Percentiles rank a stretch among this genome's conserved stretches.
Conservation (phyloP, 2,113 vertebrate genomes). For the Haliaeetus leucogaster region DNA sequence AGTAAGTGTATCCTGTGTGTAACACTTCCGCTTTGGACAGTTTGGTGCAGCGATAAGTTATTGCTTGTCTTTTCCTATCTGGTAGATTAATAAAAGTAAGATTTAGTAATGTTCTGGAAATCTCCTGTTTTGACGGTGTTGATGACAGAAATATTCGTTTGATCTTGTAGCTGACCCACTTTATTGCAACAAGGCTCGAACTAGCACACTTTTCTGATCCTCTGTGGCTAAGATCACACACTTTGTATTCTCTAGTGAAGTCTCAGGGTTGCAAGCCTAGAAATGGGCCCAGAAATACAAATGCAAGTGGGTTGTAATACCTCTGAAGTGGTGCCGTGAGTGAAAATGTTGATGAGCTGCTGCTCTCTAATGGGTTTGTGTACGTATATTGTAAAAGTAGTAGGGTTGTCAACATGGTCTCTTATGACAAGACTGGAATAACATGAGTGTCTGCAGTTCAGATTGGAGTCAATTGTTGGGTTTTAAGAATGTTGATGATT, state of each 20-base stretch:
- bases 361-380: neutral
- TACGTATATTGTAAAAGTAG: neutral
- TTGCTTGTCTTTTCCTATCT: neutral
- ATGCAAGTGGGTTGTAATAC: neutral
- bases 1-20: neutral
- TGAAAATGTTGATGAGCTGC: neutral
- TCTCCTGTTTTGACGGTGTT: neutral
- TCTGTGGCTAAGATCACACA: conserved; percentile 32
- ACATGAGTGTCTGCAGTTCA: neutral
- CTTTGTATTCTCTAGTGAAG: neutral
- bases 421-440: neutral
- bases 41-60: neutral
- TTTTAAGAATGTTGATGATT: neutral
- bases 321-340: neutral
- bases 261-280: neutral
- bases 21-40: neutral
- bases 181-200: neutral
- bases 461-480: neutral
- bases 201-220: neutral
- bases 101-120: conserved; percentile 21
- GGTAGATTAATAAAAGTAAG: neutral
- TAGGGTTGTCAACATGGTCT: neutral
- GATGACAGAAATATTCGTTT: conserved; percentile 41
- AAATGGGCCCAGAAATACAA: neutral
- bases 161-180: conserved; percentile 49